Evolutionary conservation across 2,888 invertebrate species (phyloP), one percentile per base, ranked within the genome.

Genomic region (Zygogramma bicolorata): DNA sequence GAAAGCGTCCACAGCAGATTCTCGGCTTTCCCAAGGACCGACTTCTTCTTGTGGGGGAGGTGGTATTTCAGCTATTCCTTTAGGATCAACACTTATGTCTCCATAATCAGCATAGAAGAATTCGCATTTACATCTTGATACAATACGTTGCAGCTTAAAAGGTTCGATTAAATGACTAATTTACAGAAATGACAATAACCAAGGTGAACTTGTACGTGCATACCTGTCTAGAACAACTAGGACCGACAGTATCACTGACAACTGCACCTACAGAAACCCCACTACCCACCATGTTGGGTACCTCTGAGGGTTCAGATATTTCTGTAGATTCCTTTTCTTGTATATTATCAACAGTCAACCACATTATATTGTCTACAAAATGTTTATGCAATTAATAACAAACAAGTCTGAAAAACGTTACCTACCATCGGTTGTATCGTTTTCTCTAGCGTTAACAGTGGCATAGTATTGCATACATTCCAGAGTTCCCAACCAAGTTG

Each of bases 381-480:
- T 40, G 18, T 22, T 34, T 46, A 6, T 0, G 4, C 18, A 18
- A 0, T 46, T 18, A 20, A 20, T 3, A 18, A 7, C 1, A 46
- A 8, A 6, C 18, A 3, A 34, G 20, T 58, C 18, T 31, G 18
- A 10, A 27, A 20, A 27, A 18, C 1, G 15, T 8, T n/a, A 73
- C 71, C 59, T 77, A 84, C 85, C 85, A 72, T 84, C 82, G 2
- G 76, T 76, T n/a, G 81, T 91, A 82, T 93, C 93, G 74, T 91
- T 90, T 83, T 93, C 92, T 34, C 92, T 92, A 3, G 95, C 95
- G 85, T 94, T 95, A 60, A 99, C 97, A 7, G 99, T 99, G 10
- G 99, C 99, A 89, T 99, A 99, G 89, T 99, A 99, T 91, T 99
- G 99, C 97, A 99, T 97, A 87, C 98, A 97, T 84, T 96, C 95